Percentiles rank a stretch among this genome's conserved stretches.
Conservation (phyloP, 2,797 vertebrate genomes). For the Artibeus jamaicensis region DNA sequence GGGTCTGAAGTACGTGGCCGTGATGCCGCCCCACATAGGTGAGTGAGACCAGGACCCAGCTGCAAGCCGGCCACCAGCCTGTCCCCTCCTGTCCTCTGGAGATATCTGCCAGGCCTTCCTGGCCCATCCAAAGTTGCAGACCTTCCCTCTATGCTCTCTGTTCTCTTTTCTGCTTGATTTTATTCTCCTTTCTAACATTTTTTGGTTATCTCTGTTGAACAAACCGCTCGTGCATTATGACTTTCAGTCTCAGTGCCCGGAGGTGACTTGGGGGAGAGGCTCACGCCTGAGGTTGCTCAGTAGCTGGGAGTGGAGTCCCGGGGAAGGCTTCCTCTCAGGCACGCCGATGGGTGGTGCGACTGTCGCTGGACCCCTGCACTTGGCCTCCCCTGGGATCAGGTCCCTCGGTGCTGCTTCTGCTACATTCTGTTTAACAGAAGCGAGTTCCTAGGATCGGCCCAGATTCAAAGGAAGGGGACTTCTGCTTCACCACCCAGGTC, state of each 20-base stretch:
- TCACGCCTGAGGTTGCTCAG: background rate
- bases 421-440: background rate
- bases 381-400: background rate
- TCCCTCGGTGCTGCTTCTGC: background rate
- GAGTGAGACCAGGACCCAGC: constrained; percentile 71
- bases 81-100: background rate
- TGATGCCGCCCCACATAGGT: constrained; percentile 93
- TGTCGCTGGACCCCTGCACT: background rate
- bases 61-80: background rate
- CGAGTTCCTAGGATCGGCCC: background rate
- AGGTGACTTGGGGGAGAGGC: background rate
- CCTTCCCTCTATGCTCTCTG: background rate
- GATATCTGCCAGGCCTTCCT: background rate
- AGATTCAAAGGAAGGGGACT: background rate
- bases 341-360: background rate
- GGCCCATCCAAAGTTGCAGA: background rate
- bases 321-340: background rate
- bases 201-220: background rate
- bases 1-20: constrained; percentile 90
- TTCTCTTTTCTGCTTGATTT: background rate
- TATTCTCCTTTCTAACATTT: background rate
- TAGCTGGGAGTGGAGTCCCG: background rate
- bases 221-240: background rate
- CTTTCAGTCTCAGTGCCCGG: background rate
- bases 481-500: background rate